phyloP scores from a whole-genome alignment of 2,888 invertebrate species.

The Pheosia tremula region DNA sequence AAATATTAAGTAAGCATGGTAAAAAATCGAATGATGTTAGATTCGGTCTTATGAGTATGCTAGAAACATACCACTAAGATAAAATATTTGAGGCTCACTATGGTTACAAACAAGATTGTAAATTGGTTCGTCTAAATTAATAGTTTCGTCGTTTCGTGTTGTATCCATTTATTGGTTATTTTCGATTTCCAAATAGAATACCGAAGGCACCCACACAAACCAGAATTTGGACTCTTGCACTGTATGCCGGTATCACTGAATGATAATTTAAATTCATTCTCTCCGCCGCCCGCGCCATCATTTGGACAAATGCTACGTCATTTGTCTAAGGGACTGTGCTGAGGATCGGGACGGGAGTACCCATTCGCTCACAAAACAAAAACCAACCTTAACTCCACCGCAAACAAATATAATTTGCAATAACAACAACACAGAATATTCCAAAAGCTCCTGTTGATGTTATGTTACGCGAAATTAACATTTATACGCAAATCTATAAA shows the following conservation, averaged over 20 bases:
- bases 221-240: slow-evolving; percentile 74
- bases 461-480: slow-evolving; percentile 57
- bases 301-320: slow-evolving; percentile 85
- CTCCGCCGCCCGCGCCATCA: slow-evolving; percentile 85
- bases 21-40: background rate
- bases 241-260: slow-evolving; percentile 82
- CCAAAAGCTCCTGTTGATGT: slow-evolving; percentile 71
- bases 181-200: slow-evolving; percentile 36
- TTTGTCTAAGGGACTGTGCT: slow-evolving; percentile 79
- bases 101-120: background rate
- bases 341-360: slow-evolving; percentile 59
- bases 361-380: slow-evolving; percentile 37
- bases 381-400: slow-evolving; percentile 46
- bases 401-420: slow-evolving; percentile 51
- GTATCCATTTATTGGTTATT: slow-evolving; percentile 11
- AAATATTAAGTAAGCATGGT: background rate
- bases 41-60: background rate
- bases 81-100: background rate
- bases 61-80: background rate
- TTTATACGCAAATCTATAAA: slow-evolving; percentile 52
- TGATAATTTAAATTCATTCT: slow-evolving; percentile 86
- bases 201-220: slow-evolving; percentile 54
- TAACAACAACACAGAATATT: slow-evolving; percentile 56
- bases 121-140: background rate
- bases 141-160: background rate